phyloP scores from a whole-genome alignment of 2,888 invertebrate genomes.

The Drosophila borealis region DNA sequence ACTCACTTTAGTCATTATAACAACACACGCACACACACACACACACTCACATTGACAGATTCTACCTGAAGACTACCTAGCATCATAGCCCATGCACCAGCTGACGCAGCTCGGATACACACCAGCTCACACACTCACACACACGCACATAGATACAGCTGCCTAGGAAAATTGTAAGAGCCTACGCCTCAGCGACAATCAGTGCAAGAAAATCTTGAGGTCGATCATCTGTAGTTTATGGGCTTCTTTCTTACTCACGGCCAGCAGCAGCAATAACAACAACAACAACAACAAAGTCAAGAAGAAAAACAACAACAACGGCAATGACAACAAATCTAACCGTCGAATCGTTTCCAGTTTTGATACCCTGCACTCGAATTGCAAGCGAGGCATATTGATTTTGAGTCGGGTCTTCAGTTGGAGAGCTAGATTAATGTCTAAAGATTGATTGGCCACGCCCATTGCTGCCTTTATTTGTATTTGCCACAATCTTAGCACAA shows the following conservation, averaged over 20 bases:
- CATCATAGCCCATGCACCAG: slow-evolving; percentile 42
- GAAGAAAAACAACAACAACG: slow-evolving; percentile 18
- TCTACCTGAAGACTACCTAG: slow-evolving; percentile 76
- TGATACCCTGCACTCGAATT: slow-evolving; percentile 3
- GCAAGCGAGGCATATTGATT: background rate
- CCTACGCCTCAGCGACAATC: slow-evolving; percentile 61
- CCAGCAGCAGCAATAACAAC: slow-evolving; percentile 22
- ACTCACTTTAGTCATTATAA: slow-evolving; percentile 71
- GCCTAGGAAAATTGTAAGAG: slow-evolving; percentile 44
- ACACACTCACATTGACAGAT: slow-evolving; percentile 10
- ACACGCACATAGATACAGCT: slow-evolving; percentile 29
- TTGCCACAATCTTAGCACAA: too few species aligned
- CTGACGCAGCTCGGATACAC: slow-evolving; percentile 47
- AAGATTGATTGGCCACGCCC: too few species aligned
- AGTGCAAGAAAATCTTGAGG: slow-evolving; percentile 74
- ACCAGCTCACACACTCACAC: slow-evolving; percentile 14
- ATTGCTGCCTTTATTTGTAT: too few species aligned
- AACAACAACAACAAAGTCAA: slow-evolving; percentile 24
- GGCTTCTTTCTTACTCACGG: slow-evolving; percentile 60
- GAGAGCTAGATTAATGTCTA: background rate
- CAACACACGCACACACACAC: slow-evolving; percentile 13
- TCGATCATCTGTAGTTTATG: slow-evolving; percentile 82
- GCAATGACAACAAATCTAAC: slow-evolving; percentile 26
- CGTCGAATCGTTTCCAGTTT: slow-evolving; percentile 50
- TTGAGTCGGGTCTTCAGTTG: background rate